These are phyloP conservation scores for Pseudomugil gertrudae DNA, from an alignment of 2,797 vertebrate genomes.

Conservation along the genomic window DNA sequence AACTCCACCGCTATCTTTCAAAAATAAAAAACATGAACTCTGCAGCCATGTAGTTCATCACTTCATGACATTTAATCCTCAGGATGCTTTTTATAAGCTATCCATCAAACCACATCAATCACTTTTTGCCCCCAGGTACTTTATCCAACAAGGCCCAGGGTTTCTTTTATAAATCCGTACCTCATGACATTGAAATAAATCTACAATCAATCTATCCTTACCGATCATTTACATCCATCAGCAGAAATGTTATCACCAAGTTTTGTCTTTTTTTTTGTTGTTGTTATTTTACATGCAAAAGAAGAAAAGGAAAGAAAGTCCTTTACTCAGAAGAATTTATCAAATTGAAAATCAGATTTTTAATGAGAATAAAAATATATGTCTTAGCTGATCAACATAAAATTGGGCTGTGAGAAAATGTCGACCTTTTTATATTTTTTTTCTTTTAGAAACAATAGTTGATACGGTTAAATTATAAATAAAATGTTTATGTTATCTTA, in stretches of 20 bases:
- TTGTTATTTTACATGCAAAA: too few species aligned
- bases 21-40: slow-evolving; percentile 65
- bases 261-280: neutral
- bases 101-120: slow-evolving; percentile 40
- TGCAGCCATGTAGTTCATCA: slow-evolving; percentile 27
- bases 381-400: too few species aligned
- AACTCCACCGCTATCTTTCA: slow-evolving; percentile 58
- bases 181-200: slow-evolving; percentile 1
- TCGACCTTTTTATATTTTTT: too few species aligned
- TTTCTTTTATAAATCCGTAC: neutral
- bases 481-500: neutral
- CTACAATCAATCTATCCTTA: neutral
- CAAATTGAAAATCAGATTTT: too few species aligned
- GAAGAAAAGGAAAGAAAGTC: too few species aligned
- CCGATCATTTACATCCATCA: neutral
- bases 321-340: too few species aligned
- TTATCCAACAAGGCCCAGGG: neutral
- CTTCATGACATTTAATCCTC: slow-evolving; percentile 25
- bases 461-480: too few species aligned
- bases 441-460: too few species aligned
- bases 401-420: too few species aligned
- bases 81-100: slow-evolving; percentile 41
- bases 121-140: slow-evolving; percentile 26
- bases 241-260: neutral
- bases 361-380: too few species aligned